Evolutionary conservation across 2,113 vertebrate species (phyloP), one percentile per base, ranked within the genome.

Genomic region (Myrmophylax atrothorax): DNA sequence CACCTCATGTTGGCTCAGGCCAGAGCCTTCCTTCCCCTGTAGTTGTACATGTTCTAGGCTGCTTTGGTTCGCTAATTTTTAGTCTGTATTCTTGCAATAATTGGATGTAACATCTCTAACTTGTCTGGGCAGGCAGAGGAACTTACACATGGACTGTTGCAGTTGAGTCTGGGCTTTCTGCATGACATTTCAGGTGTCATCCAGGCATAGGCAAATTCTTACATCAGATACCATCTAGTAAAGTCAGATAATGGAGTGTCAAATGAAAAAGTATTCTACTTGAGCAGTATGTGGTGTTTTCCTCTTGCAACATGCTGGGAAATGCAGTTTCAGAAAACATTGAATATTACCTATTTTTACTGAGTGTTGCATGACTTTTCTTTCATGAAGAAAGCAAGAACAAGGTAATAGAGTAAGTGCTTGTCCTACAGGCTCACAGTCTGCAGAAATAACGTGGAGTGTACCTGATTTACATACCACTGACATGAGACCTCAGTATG

Each of bases 381-480:
- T 33, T 68, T 87, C 47, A n/a, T 5, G 14, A 26, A 53, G 46
- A 74, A 59, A 53, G 29, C 10, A 49, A 64, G 49, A 79, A 37
- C 23, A 73, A 74, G 62, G 17, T 40, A 63, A 74, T 37, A 37
- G 14, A 49, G 2, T 28, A 37, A 31, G 55, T 73, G 31, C 18
- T 13, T 78, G 19, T 62, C 23, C 29, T 17, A n/a, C 42, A 86
- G 42, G n/a, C 62, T 87, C 3, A 1, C 17, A 23, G 3, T n/a
- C 19, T 64, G 64, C 11, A 49, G 49, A 42, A 78, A 31, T 73
- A 62, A 37, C 28, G 8, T 7, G 49, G 20, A 11, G 18, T 31
- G 22, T 35, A 53, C 11, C n/a, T 38, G 38, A 79, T 4, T 28
- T 14, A 7, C 1, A 0, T 68, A 14, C 66, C 1, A 0, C 63